Conservation (phyloP, 2,797 vertebrate species). For the Menidia menidia region DNA sequence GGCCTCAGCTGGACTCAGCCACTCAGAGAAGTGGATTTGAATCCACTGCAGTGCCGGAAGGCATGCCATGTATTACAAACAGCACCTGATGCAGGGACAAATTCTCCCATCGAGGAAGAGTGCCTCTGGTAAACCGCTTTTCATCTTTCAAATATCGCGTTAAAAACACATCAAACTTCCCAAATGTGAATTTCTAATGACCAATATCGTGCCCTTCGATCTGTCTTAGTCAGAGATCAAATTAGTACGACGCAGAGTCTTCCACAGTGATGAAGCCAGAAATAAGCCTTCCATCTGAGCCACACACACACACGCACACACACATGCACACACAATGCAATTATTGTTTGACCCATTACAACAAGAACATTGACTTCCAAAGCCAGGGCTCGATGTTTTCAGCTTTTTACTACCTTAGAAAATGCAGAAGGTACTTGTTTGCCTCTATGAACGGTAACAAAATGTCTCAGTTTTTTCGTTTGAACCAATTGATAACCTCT, state of each 20-base stretch:
- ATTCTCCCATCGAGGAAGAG: slow-evolving; percentile 12
- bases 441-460: neutral
- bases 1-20: slow-evolving; percentile 59
- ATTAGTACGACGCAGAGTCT: slow-evolving; percentile 30
- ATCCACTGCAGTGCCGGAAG: slow-evolving; percentile 47
- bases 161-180: slow-evolving; percentile 19
- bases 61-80: slow-evolving; percentile 34
- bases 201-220: slow-evolving; percentile 32
- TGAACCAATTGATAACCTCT: neutral
- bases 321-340: slow-evolving; percentile 15
- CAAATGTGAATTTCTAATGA: slow-evolving; percentile 28
- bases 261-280: slow-evolving; percentile 23
- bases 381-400: slow-evolving; percentile 19
- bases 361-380: slow-evolving; percentile 16
- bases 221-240: slow-evolving; percentile 56
- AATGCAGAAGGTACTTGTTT: slow-evolving; percentile 18
- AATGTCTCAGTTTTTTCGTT: slow-evolving; percentile 2
- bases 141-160: slow-evolving; percentile 18
- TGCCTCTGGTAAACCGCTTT: slow-evolving; percentile 9
- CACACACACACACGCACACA: neutral
- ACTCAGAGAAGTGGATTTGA: slow-evolving; percentile 41
- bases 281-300: slow-evolving; percentile 12
- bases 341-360: slow-evolving; percentile 42
- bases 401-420: slow-evolving; percentile 27
- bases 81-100: slow-evolving; percentile 51